phyloP scores from a whole-genome alignment of 2,797 vertebrate species.

The Lindbergichthys nudifrons region DNA sequence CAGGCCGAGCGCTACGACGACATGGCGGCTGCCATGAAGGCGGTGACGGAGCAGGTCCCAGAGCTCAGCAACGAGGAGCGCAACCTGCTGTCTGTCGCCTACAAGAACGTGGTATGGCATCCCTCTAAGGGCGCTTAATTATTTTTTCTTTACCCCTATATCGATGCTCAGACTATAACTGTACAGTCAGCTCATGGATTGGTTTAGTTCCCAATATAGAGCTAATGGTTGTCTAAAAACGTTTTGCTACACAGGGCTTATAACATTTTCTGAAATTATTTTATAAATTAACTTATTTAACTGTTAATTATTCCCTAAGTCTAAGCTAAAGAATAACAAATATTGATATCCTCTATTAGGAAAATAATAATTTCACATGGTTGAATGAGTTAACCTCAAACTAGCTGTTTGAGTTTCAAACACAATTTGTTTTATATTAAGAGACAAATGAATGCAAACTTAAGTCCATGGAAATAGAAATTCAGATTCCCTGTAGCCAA shows the following conservation, averaged over 20 bases:
- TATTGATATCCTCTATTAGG: too few relatives aligned
- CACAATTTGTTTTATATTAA: not conserved
- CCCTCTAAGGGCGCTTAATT: not conserved
- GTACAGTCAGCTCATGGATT: not conserved
- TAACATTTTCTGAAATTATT: too few relatives aligned
- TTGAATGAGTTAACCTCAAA: too few relatives aligned
- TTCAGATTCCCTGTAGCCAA: too few relatives aligned
- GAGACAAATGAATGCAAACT: not conserved
- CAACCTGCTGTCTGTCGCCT: slow-evolving; percentile 97
- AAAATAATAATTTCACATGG: too few relatives aligned
- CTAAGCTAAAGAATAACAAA: not conserved
- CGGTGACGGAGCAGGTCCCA: slow-evolving; percentile 91
- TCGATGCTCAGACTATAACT: not conserved
- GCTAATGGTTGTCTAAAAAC: too few relatives aligned
- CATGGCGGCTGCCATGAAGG: slow-evolving; percentile 97
- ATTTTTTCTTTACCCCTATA: too few relatives aligned
- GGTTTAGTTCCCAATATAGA: not conserved
- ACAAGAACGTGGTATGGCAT: slow-evolving; percentile 95
- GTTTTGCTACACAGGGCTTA: too few relatives aligned
- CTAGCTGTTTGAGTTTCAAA: too few relatives aligned
- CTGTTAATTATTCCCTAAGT: too few relatives aligned
- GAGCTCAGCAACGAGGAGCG: slow-evolving; percentile 97
- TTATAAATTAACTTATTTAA: too few relatives aligned
- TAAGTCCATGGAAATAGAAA: not conserved
- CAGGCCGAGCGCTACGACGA: slow-evolving; percentile 99